Percentiles rank a stretch among this genome's conserved stretches.
These are phyloP conservation scores for Anneissia japonica DNA, from an alignment of 35 echinoderm and acorn worm species.

Conservation along the genomic window DNA sequence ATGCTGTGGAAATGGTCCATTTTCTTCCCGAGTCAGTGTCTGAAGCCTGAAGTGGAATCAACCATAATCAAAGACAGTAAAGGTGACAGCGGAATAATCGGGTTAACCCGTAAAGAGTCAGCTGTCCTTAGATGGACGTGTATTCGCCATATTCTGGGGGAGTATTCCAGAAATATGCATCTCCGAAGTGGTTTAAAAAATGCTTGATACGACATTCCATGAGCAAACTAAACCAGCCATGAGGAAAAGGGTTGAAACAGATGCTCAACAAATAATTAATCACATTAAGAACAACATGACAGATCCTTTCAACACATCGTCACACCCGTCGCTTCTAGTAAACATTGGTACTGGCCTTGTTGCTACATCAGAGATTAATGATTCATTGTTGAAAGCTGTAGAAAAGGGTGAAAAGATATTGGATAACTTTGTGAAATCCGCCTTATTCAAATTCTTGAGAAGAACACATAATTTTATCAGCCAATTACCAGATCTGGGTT, in stretches of 20 bases:
- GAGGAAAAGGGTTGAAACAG: neutral
- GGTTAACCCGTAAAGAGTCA: neutral
- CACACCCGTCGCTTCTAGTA: too few relatives aligned
- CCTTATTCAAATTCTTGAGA: neutral
- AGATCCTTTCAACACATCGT: neutral
- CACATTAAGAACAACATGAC: neutral
- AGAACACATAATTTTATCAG: neutral
- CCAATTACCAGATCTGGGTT: slow-evolving; percentile 4
- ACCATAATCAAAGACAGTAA: neutral
- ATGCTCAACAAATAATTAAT: neutral
- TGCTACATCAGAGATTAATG: neutral
- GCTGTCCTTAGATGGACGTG: neutral
- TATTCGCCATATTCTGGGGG: neutral
- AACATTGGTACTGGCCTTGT: too few relatives aligned
- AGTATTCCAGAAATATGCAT: neutral
- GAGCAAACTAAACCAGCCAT: neutral
- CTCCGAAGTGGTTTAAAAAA: neutral
- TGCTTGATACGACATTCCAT: neutral
- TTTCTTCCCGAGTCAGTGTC: neutral
- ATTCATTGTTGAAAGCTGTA: neutral
- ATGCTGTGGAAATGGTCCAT: neutral
- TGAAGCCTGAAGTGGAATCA: neutral
- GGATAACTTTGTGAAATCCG: neutral
- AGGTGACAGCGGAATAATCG: neutral
- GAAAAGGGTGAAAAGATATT: neutral